These are phyloP conservation scores for Machimus rusticus DNA, from an alignment of 2,888 invertebrate genomes.

Conservation along the genomic window DNA sequence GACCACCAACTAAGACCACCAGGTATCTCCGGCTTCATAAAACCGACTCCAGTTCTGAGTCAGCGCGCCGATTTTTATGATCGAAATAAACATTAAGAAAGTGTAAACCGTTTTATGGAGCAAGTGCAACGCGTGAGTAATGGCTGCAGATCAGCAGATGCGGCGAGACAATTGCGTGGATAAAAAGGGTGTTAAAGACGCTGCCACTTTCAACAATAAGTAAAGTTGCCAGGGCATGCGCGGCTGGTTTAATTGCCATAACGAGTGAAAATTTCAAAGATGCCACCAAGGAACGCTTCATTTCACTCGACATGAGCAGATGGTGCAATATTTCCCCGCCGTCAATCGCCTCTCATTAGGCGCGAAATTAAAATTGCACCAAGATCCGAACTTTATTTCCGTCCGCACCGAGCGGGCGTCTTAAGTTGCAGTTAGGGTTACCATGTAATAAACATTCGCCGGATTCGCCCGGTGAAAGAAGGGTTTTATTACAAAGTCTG, in stretches of 20 bases:
- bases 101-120: not conserved
- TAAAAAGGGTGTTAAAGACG: not conserved
- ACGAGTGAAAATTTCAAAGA: constrained; percentile 32
- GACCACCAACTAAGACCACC: not conserved
- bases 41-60: not conserved
- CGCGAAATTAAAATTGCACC: constrained; percentile 40
- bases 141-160: not conserved
- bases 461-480: not conserved
- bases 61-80: not conserved
- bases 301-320: constrained; percentile 27
- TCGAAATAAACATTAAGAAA: not conserved
- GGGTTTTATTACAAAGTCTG: not conserved
- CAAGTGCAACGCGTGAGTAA: not conserved
- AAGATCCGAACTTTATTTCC: constrained; percentile 6
- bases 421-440: not conserved
- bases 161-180: not conserved
- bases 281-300: constrained; percentile 27
- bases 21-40: not conserved
- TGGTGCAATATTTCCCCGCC: constrained; percentile 18
- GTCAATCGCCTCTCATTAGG: constrained; percentile 42
- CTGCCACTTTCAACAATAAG: not conserved
- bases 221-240: not conserved
- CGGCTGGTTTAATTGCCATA: constrained; percentile 23
- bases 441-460: not conserved
- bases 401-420: not conserved